Evolutionary conservation across 2,113 vertebrate species (phyloP), one percentile per base, ranked within the genome.

Genomic region (Sceloporus undulatus): DNA sequence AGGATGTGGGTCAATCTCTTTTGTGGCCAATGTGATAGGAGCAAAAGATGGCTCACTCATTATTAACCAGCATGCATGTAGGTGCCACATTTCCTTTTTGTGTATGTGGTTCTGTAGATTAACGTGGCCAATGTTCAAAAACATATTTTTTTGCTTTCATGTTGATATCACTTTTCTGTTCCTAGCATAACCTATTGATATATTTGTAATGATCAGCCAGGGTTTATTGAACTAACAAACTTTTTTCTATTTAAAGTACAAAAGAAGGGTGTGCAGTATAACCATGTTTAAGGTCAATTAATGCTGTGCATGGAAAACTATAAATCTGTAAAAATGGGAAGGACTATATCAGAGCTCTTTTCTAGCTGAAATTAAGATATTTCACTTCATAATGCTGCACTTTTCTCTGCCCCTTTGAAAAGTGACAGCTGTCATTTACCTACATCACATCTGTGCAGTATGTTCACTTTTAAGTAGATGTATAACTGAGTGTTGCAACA

Each of bases 401-500:
- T 3, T 83, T 88, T 89, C 9, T 42, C 77, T 79, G 48, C 66
- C 52, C 16, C 52, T 34, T 92, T 16, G 59, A 94, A 92, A 84
- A 8, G n/a, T 89, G 56, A 73, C 79, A 81, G 34, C 84, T 42
- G 87, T 91, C 71, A 56, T 23, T 88, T 94, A 48, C 79, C 84
- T 77, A 70, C 75, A 54, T 86, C 54, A 84, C 82, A 66, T 34
- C 82, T 21, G 2, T 85, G 87, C 2, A 34, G 79, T 59, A 0
- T 77, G 87, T 88, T 84, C 78, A 92, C 91, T 80, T 83, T 82
- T 89, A 79, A 90, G 90, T 89, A 94, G 82, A 91, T 71, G 83
- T 94, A 59, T 94, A 94, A 94, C 94, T 96, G 92, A 94, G 93
- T 94, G 91, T 94, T 95, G 94, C 94, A 94, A 92, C 96, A 94